Evolutionary conservation across 2,797 vertebrate genomes (phyloP).

Genomic region (Manis pentadactyla): DNA sequence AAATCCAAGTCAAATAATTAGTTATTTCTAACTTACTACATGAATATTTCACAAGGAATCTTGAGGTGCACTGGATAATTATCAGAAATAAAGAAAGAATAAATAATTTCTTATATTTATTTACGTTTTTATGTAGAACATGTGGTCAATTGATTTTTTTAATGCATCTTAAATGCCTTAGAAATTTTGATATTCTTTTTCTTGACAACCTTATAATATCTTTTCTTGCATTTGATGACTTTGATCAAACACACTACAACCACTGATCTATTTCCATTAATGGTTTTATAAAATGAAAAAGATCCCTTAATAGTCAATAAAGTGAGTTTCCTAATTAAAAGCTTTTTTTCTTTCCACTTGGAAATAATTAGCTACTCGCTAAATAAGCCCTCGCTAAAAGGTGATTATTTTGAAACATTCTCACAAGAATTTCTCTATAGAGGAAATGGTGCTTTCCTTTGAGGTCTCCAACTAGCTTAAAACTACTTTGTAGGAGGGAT

Average conservation of each 20-base stretch:
- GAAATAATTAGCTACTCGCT: conserved; percentile 18
- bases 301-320: not conserved
- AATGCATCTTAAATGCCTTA: not conserved
- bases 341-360: not conserved
- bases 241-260: not conserved
- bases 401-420: not conserved
- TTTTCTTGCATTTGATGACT: conserved; percentile 9
- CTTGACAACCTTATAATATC: not conserved
- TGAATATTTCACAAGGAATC: not conserved
- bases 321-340: conserved; percentile 11
- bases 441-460: conserved; percentile 48
- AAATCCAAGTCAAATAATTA: not conserved
- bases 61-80: not conserved
- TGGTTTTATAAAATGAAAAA: conserved; percentile 1
- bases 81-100: not conserved
- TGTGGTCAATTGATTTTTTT: not conserved
- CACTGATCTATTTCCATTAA: not conserved
- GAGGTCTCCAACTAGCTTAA: not conserved
- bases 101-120: not conserved
- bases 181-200: conserved; percentile 14
- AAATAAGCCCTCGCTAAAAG: too few species aligned
- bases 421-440: not conserved
- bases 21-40: conserved; percentile 9
- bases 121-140: not conserved
- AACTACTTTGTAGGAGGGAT: not conserved